These are phyloP conservation scores for Chalcis sispes DNA, from an alignment of 2,888 invertebrate species.

Conservation along the genomic window DNA sequence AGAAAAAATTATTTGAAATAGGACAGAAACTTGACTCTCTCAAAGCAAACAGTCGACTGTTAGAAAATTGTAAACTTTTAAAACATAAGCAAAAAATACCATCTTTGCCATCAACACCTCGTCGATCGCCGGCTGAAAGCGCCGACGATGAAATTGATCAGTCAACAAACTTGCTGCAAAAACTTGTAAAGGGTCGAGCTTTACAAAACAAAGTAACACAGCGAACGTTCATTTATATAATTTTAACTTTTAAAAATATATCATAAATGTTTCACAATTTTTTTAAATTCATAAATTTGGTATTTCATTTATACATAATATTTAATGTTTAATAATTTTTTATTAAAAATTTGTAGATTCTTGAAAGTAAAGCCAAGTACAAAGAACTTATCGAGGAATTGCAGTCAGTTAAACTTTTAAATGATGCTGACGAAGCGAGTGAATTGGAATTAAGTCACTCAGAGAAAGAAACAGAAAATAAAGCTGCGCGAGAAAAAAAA, in stretches of 20 bases:
- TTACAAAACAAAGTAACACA: constrained; percentile 82
- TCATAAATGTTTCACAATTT: no score
- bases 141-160: constrained; percentile 76
- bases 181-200: constrained; percentile 81
- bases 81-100: constrained; percentile 55
- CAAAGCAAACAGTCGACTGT: constrained; percentile 73
- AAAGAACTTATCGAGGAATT: constrained; percentile 85
- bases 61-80: constrained; percentile 57
- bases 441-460: constrained; percentile 74
- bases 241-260: no score
- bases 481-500: constrained; percentile 76
- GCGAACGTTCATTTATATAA: no score
- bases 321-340: neutral
- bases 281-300: no score
- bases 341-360: constrained; percentile 78
- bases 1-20: constrained; percentile 26
- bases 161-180: constrained; percentile 72
- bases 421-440: neutral
- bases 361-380: constrained; percentile 83
- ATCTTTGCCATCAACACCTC: constrained; percentile 55
- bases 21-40: constrained; percentile 2
- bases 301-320: no score
- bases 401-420: constrained; percentile 81
- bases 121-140: constrained; percentile 26
- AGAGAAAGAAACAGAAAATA: constrained; percentile 59